phyloP scores from a whole-genome alignment of 2,888 invertebrate genomes.

The Aporophyla lueneburgensis region DNA sequence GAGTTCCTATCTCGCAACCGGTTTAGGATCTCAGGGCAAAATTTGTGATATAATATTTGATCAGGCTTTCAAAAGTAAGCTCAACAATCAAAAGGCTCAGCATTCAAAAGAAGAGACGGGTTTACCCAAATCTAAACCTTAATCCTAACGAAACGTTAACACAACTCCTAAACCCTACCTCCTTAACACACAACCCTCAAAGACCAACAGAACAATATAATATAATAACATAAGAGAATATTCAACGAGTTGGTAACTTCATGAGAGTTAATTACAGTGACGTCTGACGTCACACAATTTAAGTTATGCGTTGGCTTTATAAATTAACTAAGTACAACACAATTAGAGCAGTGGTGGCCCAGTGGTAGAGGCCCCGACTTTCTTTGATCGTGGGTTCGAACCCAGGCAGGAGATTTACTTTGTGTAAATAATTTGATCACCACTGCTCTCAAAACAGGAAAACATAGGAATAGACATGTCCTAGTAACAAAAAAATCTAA shows the following conservation, averaged over 20 bases:
- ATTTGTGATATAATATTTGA: not conserved
- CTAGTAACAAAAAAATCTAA: too few species aligned
- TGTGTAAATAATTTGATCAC: too few species aligned
- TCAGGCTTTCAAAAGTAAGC: not conserved
- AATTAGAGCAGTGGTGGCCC: too few species aligned
- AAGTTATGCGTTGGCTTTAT: constrained; percentile 13
- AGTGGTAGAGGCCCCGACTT: too few species aligned
- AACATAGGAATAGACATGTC: too few species aligned
- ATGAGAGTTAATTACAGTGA: constrained; percentile 42
- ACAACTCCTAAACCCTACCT: not conserved
- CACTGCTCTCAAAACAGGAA: too few species aligned
- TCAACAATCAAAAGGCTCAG: too few species aligned
- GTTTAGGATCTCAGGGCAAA: too few species aligned
- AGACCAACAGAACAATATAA: constrained; percentile 38
- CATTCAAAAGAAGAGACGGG: not conserved
- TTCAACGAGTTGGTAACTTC: constrained; percentile 50
- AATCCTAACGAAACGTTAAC: not conserved
- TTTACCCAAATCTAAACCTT: not conserved
- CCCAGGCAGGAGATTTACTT: too few species aligned
- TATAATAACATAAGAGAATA: constrained; percentile 47
- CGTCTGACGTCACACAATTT: constrained; percentile 10
- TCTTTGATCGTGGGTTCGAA: too few species aligned
- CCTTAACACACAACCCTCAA: not conserved
- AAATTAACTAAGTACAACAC: constrained; percentile 12
- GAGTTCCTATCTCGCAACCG: too few species aligned